Percentiles rank a stretch among this genome's conserved stretches.
These are phyloP conservation scores for Aix galericulata DNA, from an alignment of 2,113 vertebrate species.

Conservation along the genomic window DNA sequence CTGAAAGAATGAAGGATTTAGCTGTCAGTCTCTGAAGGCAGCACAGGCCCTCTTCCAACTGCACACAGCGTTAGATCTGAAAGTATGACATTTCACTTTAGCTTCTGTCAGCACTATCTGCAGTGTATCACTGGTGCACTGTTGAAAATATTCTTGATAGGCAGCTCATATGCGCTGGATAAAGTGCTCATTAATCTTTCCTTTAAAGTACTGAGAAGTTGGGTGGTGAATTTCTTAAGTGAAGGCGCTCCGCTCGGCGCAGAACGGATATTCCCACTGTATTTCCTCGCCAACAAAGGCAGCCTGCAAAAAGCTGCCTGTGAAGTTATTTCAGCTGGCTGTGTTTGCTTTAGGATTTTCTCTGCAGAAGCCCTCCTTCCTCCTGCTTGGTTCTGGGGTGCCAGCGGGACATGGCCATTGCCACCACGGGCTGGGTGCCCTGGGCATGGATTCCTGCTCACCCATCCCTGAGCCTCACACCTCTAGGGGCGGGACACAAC, in stretches of 20 bases:
- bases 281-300: background rate
- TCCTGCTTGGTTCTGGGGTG: fast-evolving
- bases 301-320: background rate
- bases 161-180: conserved; percentile 55
- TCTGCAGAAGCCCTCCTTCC: background rate
- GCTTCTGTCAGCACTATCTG: conserved; percentile 73
- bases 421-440: fast-evolving
- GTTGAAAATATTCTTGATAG: conserved; percentile 63
- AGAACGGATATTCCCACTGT: background rate
- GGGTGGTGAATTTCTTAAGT: background rate
- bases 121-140: background rate
- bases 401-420: background rate
- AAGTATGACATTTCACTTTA: conserved; percentile 75
- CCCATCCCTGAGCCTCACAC: background rate
- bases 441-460: background rate
- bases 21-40: conserved; percentile 76
- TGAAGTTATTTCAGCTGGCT: background rate
- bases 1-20: conserved; percentile 72
- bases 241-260: background rate
- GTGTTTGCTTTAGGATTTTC: background rate
- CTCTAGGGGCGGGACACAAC: background rate
- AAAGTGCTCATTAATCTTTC: conserved; percentile 67
- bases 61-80: conserved; percentile 40
- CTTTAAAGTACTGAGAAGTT: conserved; percentile 29
- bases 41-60: conserved; percentile 62